Conservation (phyloP, 1,140 invertebrate species). For the Bombus huntii region DNA sequence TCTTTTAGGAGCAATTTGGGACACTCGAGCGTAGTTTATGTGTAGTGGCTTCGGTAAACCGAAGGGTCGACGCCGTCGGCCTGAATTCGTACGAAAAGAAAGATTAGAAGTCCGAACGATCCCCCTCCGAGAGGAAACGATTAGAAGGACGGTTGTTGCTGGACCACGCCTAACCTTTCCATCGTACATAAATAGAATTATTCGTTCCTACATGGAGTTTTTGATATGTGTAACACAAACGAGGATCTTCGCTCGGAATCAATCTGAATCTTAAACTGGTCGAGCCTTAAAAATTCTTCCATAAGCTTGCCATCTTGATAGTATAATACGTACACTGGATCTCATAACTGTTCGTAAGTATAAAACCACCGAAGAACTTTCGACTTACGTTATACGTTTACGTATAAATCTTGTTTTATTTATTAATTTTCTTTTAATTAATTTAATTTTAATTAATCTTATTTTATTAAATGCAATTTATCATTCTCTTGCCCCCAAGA, state of each 20-base stretch:
- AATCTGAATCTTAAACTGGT: not conserved
- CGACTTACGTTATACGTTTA: too few species aligned
- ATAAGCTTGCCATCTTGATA: not conserved
- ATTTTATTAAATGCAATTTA: too few species aligned
- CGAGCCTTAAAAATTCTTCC: not conserved
- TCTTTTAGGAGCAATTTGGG: not conserved
- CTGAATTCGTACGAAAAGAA: slow-evolving; percentile 49
- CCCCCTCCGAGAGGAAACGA: slow-evolving; percentile 43
- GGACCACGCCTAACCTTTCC: slow-evolving; percentile 42
- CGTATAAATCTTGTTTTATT: too few species aligned
- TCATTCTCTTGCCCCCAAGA: too few species aligned
- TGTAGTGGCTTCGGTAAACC: not conserved
- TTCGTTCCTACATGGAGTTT: not conserved
- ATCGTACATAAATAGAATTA: slow-evolving; percentile 34
- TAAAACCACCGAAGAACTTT: too few species aligned
- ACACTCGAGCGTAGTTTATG: not conserved
- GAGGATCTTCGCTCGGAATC: not conserved
- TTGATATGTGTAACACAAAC: not conserved
- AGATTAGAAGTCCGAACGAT: slow-evolving; percentile 32
- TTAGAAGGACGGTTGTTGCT: slow-evolving; percentile 38
- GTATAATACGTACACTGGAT: too few species aligned
- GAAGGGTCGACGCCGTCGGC: slow-evolving; percentile 19
- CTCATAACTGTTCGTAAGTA: not conserved
- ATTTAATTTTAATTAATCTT: too few species aligned
- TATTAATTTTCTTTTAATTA: too few species aligned